Base-by-base conservation (phyloP, 23 tunicate species). In the Botrylloides violaceus region DNA sequence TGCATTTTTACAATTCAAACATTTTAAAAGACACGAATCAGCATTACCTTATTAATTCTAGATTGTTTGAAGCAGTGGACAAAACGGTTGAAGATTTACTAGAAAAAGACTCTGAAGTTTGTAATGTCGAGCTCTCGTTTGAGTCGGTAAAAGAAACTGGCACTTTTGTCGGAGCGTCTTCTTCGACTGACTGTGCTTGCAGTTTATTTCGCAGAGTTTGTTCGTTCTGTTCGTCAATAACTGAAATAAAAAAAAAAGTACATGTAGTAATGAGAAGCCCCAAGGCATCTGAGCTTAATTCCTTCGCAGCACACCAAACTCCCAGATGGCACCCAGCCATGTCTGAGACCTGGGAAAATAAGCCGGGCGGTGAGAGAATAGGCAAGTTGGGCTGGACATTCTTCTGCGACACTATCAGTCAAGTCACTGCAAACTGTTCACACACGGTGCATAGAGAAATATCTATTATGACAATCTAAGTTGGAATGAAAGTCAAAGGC, bases 221-320 rank as follows among this genome's bases (percentile, higher is more conserved):
- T 33, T 81, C 75, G 62, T 88, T 88, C 70, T 90, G 97, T 38
- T 83, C 97, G 57, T 90, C 97, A 34, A 90, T 78, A 26, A 78
- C 97, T 90, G 78, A 1, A 1, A 39, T 32, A 32, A 9, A 61
- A 23, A 59, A 26, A 59, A 7, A 15, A 15, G 53, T 43, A n/a
- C n/a, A n/a, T n/a, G n/a, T n/a, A n/a, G n/a, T n/a, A n/a, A n/a
- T n/a, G n/a, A n/a, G n/a, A n/a, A n/a, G n/a, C n/a, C n/a, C n/a
- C n/a, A n/a, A n/a, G n/a, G n/a, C n/a, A n/a, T n/a, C n/a, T n/a
- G n/a, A n/a, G n/a, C n/a, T n/a, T n/a, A n/a, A n/a, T n/a, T n/a
- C n/a, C n/a, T n/a, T n/a, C n/a, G n/a, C n/a, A n/a, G n/a, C n/a
- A n/a, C n/a, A n/a, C n/a, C n/a, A n/a, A n/a, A n/a, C n/a, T n/a